These are phyloP conservation scores for Silurus meridionalis DNA, from an alignment of 2,113 vertebrate species.

Conservation along the genomic window DNA sequence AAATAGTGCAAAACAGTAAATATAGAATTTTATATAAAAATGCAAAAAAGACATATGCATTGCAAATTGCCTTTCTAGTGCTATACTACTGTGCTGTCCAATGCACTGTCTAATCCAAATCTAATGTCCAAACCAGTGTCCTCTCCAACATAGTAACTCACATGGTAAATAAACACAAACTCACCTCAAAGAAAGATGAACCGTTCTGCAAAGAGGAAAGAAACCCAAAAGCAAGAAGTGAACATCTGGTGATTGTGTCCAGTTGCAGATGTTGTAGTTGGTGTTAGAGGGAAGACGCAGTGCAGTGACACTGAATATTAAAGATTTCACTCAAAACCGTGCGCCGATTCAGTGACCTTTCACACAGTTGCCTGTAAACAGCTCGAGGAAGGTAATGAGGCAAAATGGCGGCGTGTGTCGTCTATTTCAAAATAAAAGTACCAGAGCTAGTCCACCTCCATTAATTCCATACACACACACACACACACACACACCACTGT, in stretches of 20 bases:
- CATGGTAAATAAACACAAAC: neutral
- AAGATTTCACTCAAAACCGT: neutral
- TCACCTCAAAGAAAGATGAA: neutral
- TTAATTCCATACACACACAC: too few relatives aligned
- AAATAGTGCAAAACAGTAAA: too few relatives aligned
- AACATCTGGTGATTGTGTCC: neutral
- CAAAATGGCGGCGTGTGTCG: conserved; percentile 18
- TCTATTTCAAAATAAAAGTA: conserved; percentile 44
- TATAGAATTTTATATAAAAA: too few relatives aligned
- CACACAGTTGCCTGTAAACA: conserved; percentile 38
- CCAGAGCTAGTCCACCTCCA: neutral
- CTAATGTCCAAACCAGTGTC: neutral
- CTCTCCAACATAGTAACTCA: neutral
- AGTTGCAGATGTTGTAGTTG: neutral
- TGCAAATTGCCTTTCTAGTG: neutral
- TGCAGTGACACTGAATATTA: neutral
- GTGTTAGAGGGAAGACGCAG: neutral
- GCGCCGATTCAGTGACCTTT: conserved; percentile 44
- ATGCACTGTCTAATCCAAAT: neutral
- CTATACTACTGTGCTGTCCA: neutral
- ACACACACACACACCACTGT: too few relatives aligned
- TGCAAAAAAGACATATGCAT: too few relatives aligned
- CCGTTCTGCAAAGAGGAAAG: neutral
- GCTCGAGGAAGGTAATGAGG: neutral
- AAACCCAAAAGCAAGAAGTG: neutral